A percentile compares a stretch with the other conserved stretches of the same genome.
Evolutionary conservation across 2,113 vertebrate genomes (phyloP).

Genomic region (Dromaius novaehollandiae): DNA sequence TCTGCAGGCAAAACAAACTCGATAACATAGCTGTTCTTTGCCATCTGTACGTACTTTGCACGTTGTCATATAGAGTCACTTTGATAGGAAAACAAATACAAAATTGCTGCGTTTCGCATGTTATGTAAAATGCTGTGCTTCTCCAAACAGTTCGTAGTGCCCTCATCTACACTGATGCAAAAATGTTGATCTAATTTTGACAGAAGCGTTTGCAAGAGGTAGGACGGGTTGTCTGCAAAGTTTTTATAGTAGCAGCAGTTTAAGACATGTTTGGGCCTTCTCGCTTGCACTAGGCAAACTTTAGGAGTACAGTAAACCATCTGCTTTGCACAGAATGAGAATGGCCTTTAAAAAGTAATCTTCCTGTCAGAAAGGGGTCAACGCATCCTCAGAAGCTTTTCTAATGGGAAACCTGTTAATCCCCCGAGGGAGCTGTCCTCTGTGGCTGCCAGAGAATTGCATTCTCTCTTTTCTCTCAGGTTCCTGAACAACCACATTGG

Average conservation of each 20-base stretch:
- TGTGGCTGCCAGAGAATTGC: background rate
- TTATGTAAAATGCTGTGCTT: slow-evolving; percentile 8
- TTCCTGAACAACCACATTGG: background rate
- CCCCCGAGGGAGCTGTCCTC: background rate
- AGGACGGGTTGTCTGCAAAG: slow-evolving; percentile 11
- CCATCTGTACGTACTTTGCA: slow-evolving; percentile 57
- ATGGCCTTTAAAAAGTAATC: background rate
- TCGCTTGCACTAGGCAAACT: background rate
- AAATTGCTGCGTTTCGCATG: background rate
- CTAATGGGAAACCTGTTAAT: background rate
- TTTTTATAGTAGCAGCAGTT: slow-evolving; percentile 28
- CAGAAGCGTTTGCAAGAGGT: slow-evolving; percentile 32
- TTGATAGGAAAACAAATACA: slow-evolving; percentile 43
- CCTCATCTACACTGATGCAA: slow-evolving; percentile 12
- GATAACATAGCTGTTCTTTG: slow-evolving; percentile 20
- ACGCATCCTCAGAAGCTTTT: background rate
- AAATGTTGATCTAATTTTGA: slow-evolving; percentile 12
- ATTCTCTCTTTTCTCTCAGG: background rate
- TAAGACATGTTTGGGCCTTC: slow-evolving; percentile 43
- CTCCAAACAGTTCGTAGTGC: background rate
- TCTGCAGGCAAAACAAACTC: slow-evolving; percentile 25
- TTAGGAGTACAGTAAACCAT: background rate
- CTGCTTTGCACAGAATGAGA: background rate
- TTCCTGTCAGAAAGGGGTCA: background rate
- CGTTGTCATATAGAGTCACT: slow-evolving; percentile 22